A percentile compares a stretch with the other conserved stretches of the same genome.
Evolutionary conservation across 2,888 invertebrate species (phyloP).

Genomic region (Oxycera nigricornis): DNA sequence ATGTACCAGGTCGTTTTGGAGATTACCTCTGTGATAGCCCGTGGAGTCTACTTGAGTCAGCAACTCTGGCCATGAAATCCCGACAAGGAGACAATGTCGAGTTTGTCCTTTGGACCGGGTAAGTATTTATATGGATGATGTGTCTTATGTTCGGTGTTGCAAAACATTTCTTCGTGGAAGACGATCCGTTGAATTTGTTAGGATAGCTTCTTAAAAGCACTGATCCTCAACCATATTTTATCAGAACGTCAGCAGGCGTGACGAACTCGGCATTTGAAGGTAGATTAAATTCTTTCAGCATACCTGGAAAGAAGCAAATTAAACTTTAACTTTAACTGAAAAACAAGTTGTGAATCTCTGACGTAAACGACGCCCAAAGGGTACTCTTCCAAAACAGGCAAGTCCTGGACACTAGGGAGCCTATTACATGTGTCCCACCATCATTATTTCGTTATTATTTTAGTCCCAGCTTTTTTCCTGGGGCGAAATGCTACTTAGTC

Average conservation of each 20-base stretch:
- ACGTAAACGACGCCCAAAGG: neutral
- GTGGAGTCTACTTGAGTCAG: conserved; percentile 86
- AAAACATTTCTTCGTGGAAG: conserved; percentile 17
- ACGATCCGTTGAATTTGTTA: too few relatives aligned
- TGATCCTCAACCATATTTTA: too few relatives aligned
- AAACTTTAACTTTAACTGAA: too few relatives aligned
- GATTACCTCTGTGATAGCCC: conserved; percentile 89
- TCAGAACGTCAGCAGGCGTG: too few relatives aligned
- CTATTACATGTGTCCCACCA: neutral
- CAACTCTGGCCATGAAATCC: conserved; percentile 84
- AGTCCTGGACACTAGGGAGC: neutral
- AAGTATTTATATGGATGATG: conserved; percentile 57
- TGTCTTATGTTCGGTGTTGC: conserved; percentile 47
- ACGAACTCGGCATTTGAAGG: too few relatives aligned
- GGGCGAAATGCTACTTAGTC: neutral
- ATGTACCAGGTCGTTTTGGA: conserved; percentile 75
- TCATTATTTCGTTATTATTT: neutral
- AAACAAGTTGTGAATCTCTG: neutral
- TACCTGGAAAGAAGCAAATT: too few relatives aligned
- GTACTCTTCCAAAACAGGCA: neutral
- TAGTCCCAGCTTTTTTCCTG: neutral
- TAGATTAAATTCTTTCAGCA: too few relatives aligned
- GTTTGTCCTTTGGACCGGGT: conserved; percentile 96
- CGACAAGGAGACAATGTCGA: conserved; percentile 87
- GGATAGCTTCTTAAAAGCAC: too few relatives aligned